Base-by-base conservation (phyloP, 2,113 vertebrate genomes). In the Ivindomyrus marchei region DNA sequence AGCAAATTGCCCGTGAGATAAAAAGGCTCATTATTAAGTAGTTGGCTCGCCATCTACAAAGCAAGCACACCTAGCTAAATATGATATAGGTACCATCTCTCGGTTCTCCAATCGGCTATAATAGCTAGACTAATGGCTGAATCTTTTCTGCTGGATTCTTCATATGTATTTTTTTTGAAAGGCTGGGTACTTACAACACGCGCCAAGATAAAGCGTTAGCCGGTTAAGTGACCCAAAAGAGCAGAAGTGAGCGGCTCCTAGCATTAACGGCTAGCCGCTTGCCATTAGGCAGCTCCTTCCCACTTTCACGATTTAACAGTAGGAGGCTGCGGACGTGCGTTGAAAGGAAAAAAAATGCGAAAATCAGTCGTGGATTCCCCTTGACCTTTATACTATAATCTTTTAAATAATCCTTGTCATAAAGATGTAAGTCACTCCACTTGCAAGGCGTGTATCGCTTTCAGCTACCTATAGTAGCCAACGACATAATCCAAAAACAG, bases 121-220 rank as follows among this genome's bases (percentile, higher is more conserved):
- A 62, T 62, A 11, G 13, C 31, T 36, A 31, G 13, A 39, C 15
- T 77, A 19, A 77, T 39, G 70, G 13, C 70, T 39, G 31, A 1
- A 39, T 39, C 70, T 13, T 45, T 36, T 46, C 6, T 42, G 80
- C 2, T 19, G 31, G 70, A 84, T 45, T 84, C 24, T 45, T 24
- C 42, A 19, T 9, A 13, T 47, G 24, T 19, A 9, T 45, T 15
- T 66, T 53, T 83, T 10, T 84, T 13, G 7, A 84, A 46, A 84
- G 8, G 45, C 83, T 46, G n/a, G 58, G 66, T 83, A 89, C 88
- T 89, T 89, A 89, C 88, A 45, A 50, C 77, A 21, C 13, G 84
- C 74, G 7, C 70, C 46, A n/a, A 39, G 85, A 87, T 90, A 89
- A 90, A 21, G 31, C 11, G 58, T 2, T 84, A 74, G 49, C 27